Base-by-base conservation (phyloP, 2,797 vertebrate genomes). In the Myotis planiceps region DNA sequence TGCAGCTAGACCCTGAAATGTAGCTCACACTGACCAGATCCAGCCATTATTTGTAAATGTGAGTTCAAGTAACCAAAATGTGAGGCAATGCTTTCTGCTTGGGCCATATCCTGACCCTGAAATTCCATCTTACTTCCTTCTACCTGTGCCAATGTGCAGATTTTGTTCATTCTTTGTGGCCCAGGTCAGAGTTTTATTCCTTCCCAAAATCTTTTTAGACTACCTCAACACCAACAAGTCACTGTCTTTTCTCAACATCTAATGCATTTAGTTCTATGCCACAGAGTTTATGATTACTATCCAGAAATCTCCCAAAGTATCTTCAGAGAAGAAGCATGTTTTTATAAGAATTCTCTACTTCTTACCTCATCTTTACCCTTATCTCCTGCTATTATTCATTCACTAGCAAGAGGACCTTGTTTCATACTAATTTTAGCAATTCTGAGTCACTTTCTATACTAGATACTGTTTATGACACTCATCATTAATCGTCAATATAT, bases 81-180 rank as follows among this genome's bases (percentile, higher is more conserved):
- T 19, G 7, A 68, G 49, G 16, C 23, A 71, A 27, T 21, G 29
- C 25, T 88, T 92, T 42, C 45, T 75, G 9, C 2, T 27, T 39
- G 65, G 7, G 10, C 15, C 23, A 25, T 32, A 32, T 42, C n/a
- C 75, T 45, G 12, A 21, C 47, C 58, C 14, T 82, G 32, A 83
- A 91, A 89, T 91, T 51, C 39, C 65, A 92, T 37, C 68, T 90
- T 89, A 29, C 9, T 65, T 66, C 16, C 75, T 86, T 89, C 51
- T 19, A 12, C 53, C 42, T 29, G 13, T 47, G 37, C 18, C 71
- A 87, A 13, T 5, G 19, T 49, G 19, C 27, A 89, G 65, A 72
- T 60, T 93, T 86, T 74, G 51, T 58, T 79, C 68, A 81, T 69
- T 15, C 12, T 82, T 85, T 14, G n/a, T 25, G 25, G 25, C 13